Evolutionary conservation across 1,140 invertebrate genomes (phyloP), one percentile per base, ranked within the genome.

Genomic region (Tribolium castaneum): DNA sequence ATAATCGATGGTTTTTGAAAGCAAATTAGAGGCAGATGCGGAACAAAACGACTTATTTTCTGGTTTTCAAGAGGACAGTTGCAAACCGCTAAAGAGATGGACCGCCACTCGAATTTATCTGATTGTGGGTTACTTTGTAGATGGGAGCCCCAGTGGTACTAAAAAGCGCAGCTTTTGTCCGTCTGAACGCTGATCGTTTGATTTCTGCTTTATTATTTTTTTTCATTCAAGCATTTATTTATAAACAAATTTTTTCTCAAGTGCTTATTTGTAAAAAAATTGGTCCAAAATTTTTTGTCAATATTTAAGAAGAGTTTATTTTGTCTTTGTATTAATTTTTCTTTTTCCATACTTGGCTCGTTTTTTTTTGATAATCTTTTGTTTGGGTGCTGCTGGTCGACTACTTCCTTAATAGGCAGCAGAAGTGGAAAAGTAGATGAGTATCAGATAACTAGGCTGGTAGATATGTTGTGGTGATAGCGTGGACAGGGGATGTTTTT

Each of bases 401-500:
- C 13, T 10, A 10, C n/a, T 16, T 62, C 34, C n/a, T 16, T 62
- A 62, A 62, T 62, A 62, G 22, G 25, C 10, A 35, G 19, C 30
- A 66, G 56, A 66, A 50, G 74, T 51, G 74, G 74, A 66, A 72
- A 72, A 52, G 13, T 25, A 76, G 74, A 76, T 76, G 49, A 66
- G 16, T 13, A 66, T 66, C 25, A 66, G 59, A 66, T 66, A 66
- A 66, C 59, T 66, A n/a, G 25, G 13, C 14, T 66, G 59, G 59
- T 59, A 22, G 19, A 66, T 51, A 76, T 66, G 39, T 50, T 39
- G 35, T 66, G 14, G 13, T 76, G 74, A 76, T 76, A 76, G 66
- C 13, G 19, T n/a, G 14, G 54, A 76, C 74, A 76, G 35, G 62
- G 56, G 54, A 76, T 76, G 74, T 76, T 76, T 76, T 76, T 66